Evolutionary conservation across 2,888 invertebrate genomes (phyloP).

Genomic region (Lithophane leautieri): DNA sequence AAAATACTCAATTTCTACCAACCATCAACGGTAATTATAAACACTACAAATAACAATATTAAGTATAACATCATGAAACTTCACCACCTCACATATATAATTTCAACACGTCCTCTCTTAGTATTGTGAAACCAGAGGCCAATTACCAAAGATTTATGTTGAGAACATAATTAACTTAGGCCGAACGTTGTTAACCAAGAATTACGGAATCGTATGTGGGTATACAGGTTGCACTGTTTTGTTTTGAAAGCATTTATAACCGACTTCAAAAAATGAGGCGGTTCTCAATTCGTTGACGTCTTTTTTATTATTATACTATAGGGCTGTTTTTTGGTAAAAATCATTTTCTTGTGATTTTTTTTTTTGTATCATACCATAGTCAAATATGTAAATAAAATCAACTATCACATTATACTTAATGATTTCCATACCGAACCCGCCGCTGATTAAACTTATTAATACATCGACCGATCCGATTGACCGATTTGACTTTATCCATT

Average conservation of each 20-base stretch:
- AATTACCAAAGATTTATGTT: conserved; percentile 91
- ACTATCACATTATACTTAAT: neutral
- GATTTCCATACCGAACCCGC: too few relatives aligned
- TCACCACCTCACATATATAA: conserved; percentile 88
- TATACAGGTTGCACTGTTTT: conserved; percentile 66
- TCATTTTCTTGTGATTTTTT: neutral
- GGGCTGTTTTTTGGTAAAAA: neutral
- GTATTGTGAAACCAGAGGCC: conserved; percentile 90
- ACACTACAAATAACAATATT: conserved; percentile 69
- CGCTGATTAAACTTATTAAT: too few relatives aligned
- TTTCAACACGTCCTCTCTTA: conserved; percentile 90
- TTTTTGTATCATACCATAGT: neutral
- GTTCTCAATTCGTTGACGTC: neutral
- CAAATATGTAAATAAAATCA: neutral
- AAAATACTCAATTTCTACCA: neutral
- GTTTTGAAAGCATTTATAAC: conserved; percentile 23
- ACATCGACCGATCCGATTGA: too few relatives aligned
- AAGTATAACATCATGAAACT: conserved; percentile 78
- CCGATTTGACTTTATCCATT: too few relatives aligned
- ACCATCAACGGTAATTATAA: conserved; percentile 50
- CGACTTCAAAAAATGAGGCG: neutral
- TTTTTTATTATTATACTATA: neutral
- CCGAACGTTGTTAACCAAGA: conserved; percentile 88
- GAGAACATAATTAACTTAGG: conserved; percentile 90
- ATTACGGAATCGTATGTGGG: conserved; percentile 83